Evolutionary conservation across 2,113 vertebrate species (phyloP).

Genomic region (Ameiurus melas): DNA sequence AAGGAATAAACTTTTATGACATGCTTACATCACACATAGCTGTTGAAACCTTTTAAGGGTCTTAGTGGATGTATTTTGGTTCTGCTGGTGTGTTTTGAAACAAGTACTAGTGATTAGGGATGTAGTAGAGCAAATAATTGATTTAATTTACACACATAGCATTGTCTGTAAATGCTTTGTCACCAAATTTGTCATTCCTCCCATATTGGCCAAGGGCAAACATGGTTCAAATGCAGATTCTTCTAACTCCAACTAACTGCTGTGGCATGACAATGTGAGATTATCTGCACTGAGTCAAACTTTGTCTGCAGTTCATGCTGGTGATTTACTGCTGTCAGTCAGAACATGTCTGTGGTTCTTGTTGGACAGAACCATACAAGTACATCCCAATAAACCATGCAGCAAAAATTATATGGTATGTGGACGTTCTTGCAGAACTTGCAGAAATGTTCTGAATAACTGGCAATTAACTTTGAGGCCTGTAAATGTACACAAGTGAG

Average conservation of each 20-base stretch:
- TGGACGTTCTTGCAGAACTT: constrained; percentile 14
- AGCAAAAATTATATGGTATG: constrained; percentile 23
- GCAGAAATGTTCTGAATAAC: constrained; percentile 17
- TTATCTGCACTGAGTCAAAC: not conserved
- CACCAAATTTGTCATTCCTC: not conserved
- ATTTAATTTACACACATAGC: not conserved
- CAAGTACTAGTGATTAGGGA: not conserved
- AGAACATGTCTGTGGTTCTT: not conserved
- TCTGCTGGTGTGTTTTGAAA: not conserved
- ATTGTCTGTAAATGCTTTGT: not conserved
- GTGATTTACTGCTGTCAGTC: constrained; percentile 28
- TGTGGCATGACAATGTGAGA: not conserved
- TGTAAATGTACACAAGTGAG: not conserved
- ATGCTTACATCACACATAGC: not conserved
- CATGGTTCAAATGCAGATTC: not conserved
- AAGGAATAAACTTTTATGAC: not conserved
- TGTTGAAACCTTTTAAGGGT: not conserved
- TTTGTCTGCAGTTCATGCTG: constrained; percentile 4
- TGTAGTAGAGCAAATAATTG: not conserved
- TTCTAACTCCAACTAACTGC: not conserved
- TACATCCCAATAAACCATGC: not conserved
- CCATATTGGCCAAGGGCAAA: not conserved
- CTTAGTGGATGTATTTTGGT: not conserved
- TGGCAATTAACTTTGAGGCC: not conserved
- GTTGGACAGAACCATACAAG: not conserved